Evolutionary conservation across 2,888 invertebrate genomes (phyloP).

Genomic region (Tuta absoluta): DNA sequence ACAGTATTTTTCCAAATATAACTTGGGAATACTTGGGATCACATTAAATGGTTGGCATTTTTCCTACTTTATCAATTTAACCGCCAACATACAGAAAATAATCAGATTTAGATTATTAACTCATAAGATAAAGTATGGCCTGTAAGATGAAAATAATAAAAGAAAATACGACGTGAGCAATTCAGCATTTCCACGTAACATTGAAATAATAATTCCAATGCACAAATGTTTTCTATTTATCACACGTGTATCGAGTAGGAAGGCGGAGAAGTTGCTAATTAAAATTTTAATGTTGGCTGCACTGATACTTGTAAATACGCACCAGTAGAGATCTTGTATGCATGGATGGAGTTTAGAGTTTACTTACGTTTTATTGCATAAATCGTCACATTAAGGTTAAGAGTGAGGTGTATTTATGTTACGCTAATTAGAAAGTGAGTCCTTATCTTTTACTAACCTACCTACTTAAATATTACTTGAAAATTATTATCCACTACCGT

Average conservation of each 20-base stretch:
- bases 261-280: neutral
- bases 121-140: neutral
- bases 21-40: too few relatives aligned
- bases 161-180: neutral
- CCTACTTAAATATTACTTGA: too few relatives aligned
- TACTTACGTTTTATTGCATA: neutral
- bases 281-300: conserved; percentile 35
- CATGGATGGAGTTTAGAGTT: neutral
- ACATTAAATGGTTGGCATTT: too few relatives aligned
- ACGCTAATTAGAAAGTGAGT: neutral
- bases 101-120: too few relatives aligned
- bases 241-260: neutral
- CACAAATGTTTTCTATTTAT: conserved; percentile 6
- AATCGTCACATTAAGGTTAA: neutral
- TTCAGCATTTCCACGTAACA: neutral
- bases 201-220: neutral
- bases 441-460: neutral
- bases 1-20: too few relatives aligned
- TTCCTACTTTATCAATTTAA: too few relatives aligned
- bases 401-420: too few relatives aligned
- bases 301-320: neutral
- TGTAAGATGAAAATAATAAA: neutral
- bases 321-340: neutral
- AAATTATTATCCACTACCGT: too few relatives aligned
- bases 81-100: too few relatives aligned